A percentile compares a stretch with the other conserved stretches of the same genome.
These are phyloP conservation scores for Epistrophe eligans DNA, from an alignment of 2,888 invertebrate species.

Conservation along the genomic window DNA sequence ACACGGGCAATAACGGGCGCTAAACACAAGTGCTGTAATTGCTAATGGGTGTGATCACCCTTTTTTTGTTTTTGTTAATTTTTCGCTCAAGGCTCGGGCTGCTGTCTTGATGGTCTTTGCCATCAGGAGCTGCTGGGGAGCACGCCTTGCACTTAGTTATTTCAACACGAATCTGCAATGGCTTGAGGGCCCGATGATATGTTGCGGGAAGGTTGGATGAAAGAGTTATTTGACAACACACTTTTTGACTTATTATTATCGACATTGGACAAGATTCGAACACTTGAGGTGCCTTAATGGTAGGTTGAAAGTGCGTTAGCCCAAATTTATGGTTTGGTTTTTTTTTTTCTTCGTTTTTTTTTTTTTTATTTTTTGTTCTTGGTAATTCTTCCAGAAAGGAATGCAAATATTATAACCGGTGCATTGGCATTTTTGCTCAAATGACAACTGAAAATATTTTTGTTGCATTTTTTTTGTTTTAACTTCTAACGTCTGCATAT, in stretches of 20 bases:
- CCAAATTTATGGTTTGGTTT: constrained; percentile 45
- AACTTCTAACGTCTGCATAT: constrained; percentile 34
- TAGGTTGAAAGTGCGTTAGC: constrained; percentile 41
- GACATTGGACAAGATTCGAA: constrained; percentile 65
- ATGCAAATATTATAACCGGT: constrained; percentile 41
- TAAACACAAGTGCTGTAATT: constrained; percentile 65
- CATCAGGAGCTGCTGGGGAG: constrained; percentile 34
- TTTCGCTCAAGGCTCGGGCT: constrained; percentile 55
- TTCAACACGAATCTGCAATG: constrained; percentile 64
- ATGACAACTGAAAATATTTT: constrained; percentile 59
- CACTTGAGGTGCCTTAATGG: constrained; percentile 70
- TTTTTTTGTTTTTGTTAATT: constrained; percentile 45
- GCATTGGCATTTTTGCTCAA: constrained; percentile 38
- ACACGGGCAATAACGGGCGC: constrained; percentile 64
- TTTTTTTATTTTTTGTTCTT: not conserved
- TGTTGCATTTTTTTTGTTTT: constrained; percentile 20
- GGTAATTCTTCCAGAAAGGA: constrained; percentile 3
- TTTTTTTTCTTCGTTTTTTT: no score
- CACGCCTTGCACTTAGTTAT: constrained; percentile 69
- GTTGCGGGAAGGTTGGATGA: constrained; percentile 31
- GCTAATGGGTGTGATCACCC: constrained; percentile 59
- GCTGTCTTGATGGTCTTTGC: constrained; percentile 16
- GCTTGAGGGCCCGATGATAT: constrained; percentile 35
- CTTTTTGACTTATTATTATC: constrained; percentile 62
- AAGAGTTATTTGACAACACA: constrained; percentile 68